Base-by-base conservation (phyloP, 2,113 vertebrate species). In the Cyanoliseus patagonus region DNA sequence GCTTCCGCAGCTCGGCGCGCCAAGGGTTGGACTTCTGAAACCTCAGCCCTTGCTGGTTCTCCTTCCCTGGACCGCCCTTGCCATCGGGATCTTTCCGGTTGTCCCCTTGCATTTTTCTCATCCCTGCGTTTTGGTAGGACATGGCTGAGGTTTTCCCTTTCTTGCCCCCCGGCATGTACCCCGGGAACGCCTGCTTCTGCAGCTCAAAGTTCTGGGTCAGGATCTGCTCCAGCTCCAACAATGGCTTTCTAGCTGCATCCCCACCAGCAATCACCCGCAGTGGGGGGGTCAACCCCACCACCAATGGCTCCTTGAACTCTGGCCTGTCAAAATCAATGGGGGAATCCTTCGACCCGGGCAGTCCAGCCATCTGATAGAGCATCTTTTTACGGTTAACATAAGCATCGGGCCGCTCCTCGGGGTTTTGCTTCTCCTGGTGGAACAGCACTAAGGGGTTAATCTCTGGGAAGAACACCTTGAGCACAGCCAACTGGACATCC, bases 171-270 rank as follows among this genome's bases (percentile, higher is more conserved):
- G 95, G 3, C 94, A 95, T 33, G 63, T 97, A 97, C 47, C 74
- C 96, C 0, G 96, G 96, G 81, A 97, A 97, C 0, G 95, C 96
- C 64, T 97, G 96, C 81, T 97, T 97, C 75, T 97, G 96, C 52
- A 97, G n/a, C 89, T 97, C 96, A 14, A 97, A 97, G 47, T 97
- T 97, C 95, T 97, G 96, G 24, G 88, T 97, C 70, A 97, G 39
- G 49, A 97, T 95, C 84, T 97, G 94, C 78, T 97, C 95, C 57
- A 97, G 93, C 81, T 96, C 96, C 0, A 53, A 49, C 22, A 97
- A 78, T 0, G 96, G 96, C 87, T 96, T 97, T 62, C 92, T 96
- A 15, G 95, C 94, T 0, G 96, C 96, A 3, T 97, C 96, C 31
- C 96, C 96, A 4, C 96, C 96, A 2, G 95, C 96, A 1, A 97